Evolutionary conservation across 2,113 vertebrate species (phyloP), one percentile per base, ranked within the genome.

Genomic region (Heterotis niloticus): DNA sequence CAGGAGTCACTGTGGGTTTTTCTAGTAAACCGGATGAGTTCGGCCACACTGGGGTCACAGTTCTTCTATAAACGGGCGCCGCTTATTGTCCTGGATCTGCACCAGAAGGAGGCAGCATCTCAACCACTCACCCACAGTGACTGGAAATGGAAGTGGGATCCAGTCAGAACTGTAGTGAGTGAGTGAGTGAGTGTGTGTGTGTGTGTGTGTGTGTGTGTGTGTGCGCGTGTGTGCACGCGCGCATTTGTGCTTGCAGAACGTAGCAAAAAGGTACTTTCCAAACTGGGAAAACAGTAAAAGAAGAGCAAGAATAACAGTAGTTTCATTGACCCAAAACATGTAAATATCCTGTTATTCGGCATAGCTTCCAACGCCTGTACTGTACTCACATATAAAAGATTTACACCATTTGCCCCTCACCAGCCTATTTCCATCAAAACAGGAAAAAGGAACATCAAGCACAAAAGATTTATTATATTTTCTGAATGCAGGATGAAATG

Each of bases 21-120:
- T 74, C 71, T 52, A 74, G 23, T 74, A 74, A 74, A 74, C 26
- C 18, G 28, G 24, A 24, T 24, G 71, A 59, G 52, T 7, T 14
- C 2, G 26, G 54, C 17, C 2, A 7, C 51, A 73, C 17, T n/a
- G 56, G 71, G 56, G 71, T 73, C 71, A 74, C 24, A 34, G 28
- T 5, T 29, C 26, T 69, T 17, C 66, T 17, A 74, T 1, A 17
- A 52, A 59, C 54, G n/a, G 52, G 13, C 26, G 54, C 54, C n/a
- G 57, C 11, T 74, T 59, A 59, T 12, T 12, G 16, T 16, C 23
- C 18, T 26, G 62, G 26, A 62, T 73, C 24, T 75, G 20, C 10
- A 62, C 4, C n/a, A 52, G 17, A 20, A n/a, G 28, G 17, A 34
- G 74, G 62, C 34, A 34, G 26, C 13, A 16, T 59, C 54, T 74